Evolutionary conservation across 2,888 invertebrate species (phyloP).

Genomic region (Phaonia tiefii): DNA sequence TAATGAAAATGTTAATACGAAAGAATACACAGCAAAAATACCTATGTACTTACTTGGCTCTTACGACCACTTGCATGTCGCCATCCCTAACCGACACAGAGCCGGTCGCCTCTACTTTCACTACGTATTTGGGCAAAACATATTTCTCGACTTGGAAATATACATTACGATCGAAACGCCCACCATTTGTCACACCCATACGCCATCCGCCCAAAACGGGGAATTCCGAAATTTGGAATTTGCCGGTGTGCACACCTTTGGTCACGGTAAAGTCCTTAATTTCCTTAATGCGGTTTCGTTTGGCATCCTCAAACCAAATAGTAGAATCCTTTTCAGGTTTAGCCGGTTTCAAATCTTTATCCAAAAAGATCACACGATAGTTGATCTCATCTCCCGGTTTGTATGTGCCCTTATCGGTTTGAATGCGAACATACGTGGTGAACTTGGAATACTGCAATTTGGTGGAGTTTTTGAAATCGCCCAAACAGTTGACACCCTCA

Average conservation of each 20-base stretch:
- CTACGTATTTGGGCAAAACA: constrained; percentile 94
- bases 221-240: constrained; percentile 87
- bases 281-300: constrained; percentile 90
- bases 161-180: constrained; percentile 70
- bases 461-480: constrained; percentile 88
- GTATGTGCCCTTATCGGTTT: constrained; percentile 95
- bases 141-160: constrained; percentile 90
- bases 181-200: constrained; percentile 74
- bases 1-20: neutral
- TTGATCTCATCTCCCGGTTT: constrained; percentile 91
- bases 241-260: constrained; percentile 85
- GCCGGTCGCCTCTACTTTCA: constrained; percentile 90
- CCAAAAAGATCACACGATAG: constrained; percentile 84
- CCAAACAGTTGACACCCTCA: constrained; percentile 84
- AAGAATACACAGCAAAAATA: neutral
- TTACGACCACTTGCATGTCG: constrained; percentile 87
- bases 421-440: constrained; percentile 85
- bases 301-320: constrained; percentile 87
- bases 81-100: constrained; percentile 92
- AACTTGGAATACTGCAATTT: constrained; percentile 84
- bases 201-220: constrained; percentile 95
- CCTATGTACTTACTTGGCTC: constrained; percentile 73
- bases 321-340: constrained; percentile 83
- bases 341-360: constrained; percentile 87
- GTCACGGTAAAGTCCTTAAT: constrained; percentile 83